Base-by-base conservation (phyloP, 2,888 invertebrate species). In the Cheilosia variabilis region DNA sequence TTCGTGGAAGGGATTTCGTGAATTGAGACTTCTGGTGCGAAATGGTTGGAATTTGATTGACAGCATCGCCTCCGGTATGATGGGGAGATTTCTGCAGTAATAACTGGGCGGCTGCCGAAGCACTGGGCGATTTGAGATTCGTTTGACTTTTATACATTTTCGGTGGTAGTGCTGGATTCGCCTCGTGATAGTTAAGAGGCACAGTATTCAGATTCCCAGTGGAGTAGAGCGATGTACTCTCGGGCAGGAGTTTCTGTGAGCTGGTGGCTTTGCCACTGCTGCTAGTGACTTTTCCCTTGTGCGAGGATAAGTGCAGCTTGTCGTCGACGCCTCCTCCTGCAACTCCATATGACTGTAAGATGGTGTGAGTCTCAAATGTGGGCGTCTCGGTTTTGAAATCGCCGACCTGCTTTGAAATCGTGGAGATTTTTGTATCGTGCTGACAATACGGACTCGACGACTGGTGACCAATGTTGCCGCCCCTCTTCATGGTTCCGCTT, bases 101-200 rank as follows among this genome's bases (percentile, higher is more conserved):
- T 50, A 88, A 73, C 81, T 88, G 87, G 66, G 81, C 66, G 71
- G 88, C 83, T 77, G 84, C 45, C 24, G 81, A 50, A 43, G 78
- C 58, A 43, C 66, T 86, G 19, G 88, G 87, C 62, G 89, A 87
- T 87, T 91, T 91, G 88, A 91, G 91, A 91, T 91, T 91, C 88
- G 90, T 90, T 88, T 91, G 89, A 88, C 90, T 91, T 89, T 92
- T 92, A 88, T 92, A 91, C 88, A 92, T 90, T 91, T 92, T 92
- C 89, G 92, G 92, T 90, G 92, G 92, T 90, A 92, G 90, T 78
- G 90, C 90, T 87, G 91, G 91, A 88, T 91, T 90, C 66, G 90
- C 89, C 89, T 90, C 89, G 50, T 73, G 72, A 27, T 75, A 81
- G 89, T 87, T 89, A 88, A 86, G 76, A 68, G 81, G 72, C 57